Evolutionary conservation across 1,140 invertebrate genomes (phyloP).

Genomic region (Periplaneta americana): DNA sequence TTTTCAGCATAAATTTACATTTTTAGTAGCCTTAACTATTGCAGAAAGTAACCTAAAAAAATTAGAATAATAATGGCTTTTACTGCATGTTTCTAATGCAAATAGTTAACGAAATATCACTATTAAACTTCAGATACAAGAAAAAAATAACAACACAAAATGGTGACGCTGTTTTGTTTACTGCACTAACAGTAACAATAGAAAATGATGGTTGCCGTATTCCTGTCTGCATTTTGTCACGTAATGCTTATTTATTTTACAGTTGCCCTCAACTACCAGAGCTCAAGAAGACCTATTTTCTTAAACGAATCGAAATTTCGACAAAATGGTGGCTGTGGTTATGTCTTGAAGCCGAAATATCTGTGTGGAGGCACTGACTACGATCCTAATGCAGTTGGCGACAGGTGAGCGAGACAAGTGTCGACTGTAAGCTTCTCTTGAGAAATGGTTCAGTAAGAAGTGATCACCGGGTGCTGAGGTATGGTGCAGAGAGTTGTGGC

Average conservation of each 20-base stretch:
- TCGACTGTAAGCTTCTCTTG: neutral
- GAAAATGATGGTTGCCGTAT: too few species aligned
- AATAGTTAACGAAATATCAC: too few species aligned
- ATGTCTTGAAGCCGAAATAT: conserved; percentile 51
- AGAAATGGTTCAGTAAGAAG: neutral
- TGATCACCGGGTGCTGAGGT: neutral
- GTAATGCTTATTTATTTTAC: conserved; percentile 17
- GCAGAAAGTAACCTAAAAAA: too few species aligned
- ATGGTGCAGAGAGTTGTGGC: neutral
- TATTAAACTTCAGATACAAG: too few species aligned
- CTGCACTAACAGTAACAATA: too few species aligned
- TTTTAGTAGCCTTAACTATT: too few species aligned
- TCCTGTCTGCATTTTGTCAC: too few species aligned
- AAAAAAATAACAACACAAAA: too few species aligned
- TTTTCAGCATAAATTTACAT: too few species aligned
- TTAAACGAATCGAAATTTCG: conserved; percentile 52
- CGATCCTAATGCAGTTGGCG: neutral
- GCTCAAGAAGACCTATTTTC: conserved; percentile 46
- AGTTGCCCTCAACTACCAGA: conserved; percentile 54
- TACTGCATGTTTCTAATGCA: too few species aligned
- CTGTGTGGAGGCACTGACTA: neutral
- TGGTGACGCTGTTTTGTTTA: too few species aligned
- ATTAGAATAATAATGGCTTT: too few species aligned
- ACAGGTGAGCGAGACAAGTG: neutral
- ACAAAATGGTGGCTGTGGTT: conserved; percentile 61